Evolutionary conservation across 2,888 invertebrate genomes (phyloP).

Genomic region (Ectemnius cavifrons): DNA sequence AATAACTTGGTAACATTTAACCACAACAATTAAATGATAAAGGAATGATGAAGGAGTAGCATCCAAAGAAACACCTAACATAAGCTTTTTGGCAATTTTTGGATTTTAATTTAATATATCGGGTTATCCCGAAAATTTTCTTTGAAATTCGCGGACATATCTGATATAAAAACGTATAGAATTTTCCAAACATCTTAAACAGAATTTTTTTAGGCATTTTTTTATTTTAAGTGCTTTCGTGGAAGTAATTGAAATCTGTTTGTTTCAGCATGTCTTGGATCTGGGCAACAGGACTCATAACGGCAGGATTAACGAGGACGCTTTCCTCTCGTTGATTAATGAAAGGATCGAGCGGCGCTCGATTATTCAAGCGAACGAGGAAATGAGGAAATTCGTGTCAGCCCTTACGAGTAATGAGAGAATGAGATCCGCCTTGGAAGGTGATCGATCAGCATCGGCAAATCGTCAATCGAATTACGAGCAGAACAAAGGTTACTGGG

Average conservation of each 20-base stretch:
- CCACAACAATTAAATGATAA: too few species aligned
- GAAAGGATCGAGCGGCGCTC: conserved; percentile 49
- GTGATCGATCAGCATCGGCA: conserved; percentile 40
- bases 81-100: too few species aligned
- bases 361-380: conserved; percentile 9
- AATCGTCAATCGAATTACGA: conserved; percentile 44
- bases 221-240: not conserved
- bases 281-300: conserved; percentile 59
- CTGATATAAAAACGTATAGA: too few species aligned
- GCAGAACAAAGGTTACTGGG: conserved; percentile 22
- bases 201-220: too few species aligned
- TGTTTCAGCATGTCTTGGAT: conserved; percentile 57
- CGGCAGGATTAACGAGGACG: conserved; percentile 49
- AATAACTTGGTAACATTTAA: too few species aligned
- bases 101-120: too few species aligned
- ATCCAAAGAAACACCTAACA: too few species aligned
- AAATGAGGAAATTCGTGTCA: conserved; percentile 7
- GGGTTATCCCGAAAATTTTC: too few species aligned
- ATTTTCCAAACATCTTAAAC: too few species aligned
- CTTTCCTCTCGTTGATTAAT: conserved; percentile 49
- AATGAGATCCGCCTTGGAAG: conserved; percentile 47
- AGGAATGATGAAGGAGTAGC: too few species aligned
- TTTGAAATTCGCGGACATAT: too few species aligned
- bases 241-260: not conserved
- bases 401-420: conserved; percentile 17